These are phyloP conservation scores for Himalopsyche tibetana DNA, from an alignment of 2,888 invertebrate genomes.

Conservation along the genomic window DNA sequence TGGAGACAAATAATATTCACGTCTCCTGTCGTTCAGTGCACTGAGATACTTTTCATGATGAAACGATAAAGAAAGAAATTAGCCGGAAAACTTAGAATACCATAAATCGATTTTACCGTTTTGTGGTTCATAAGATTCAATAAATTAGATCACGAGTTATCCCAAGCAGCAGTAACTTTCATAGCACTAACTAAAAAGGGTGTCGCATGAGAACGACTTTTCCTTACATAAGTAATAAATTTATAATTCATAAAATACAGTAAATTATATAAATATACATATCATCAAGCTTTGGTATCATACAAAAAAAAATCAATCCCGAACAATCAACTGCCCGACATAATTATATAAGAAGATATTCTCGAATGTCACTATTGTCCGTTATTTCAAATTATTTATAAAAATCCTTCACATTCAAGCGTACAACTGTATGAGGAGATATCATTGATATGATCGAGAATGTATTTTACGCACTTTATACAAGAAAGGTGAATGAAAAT, in stretches of 20 bases:
- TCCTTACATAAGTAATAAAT: conserved; percentile 2
- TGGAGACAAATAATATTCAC: background rate
- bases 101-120: background rate
- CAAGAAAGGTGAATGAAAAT: background rate
- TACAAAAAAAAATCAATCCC: conserved; percentile 32
- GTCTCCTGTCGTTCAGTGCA: background rate
- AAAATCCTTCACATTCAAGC: background rate
- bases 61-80: background rate
- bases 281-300: conserved; percentile 31
- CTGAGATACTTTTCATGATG: background rate
- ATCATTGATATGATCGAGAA: background rate
- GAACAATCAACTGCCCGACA: conserved; percentile 12
- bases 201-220: background rate
- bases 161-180: background rate
- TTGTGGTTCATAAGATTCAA: background rate
- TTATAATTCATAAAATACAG: conserved; percentile 18
- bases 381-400: no score
- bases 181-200: conserved; percentile 1
- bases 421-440: background rate
- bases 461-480: background rate
- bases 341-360: conserved; percentile 5
- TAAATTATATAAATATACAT: conserved; percentile 27
- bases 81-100: background rate
- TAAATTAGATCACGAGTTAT: conserved; percentile 1
- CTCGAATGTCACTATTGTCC: background rate